Evolutionary conservation across 2,888 invertebrate genomes (phyloP), one percentile per base, ranked within the genome.

Genomic region (Drosophila quinaria): DNA sequence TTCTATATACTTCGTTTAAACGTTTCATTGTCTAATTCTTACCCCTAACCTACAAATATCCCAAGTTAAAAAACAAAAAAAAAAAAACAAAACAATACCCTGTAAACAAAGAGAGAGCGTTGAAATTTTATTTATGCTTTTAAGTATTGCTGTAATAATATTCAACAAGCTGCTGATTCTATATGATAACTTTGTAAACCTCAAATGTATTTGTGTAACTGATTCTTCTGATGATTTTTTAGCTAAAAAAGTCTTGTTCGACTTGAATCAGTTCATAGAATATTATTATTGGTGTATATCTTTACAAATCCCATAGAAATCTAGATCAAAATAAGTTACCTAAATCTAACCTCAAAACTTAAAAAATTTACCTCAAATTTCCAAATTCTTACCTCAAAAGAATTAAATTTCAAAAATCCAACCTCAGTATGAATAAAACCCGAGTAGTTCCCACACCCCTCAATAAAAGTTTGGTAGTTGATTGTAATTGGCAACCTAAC

Each of bases 1-100:
- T 76, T 82, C 74, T 87, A 64, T 73, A 70, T 74, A 71, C 47
- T 85, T 42, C 46, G 81, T 81, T 74, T 84, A 74, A 60, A 58
- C 15, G 51, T 42, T 64, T 56, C 52, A 47, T 50, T 42, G 49
- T 59, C 65, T 75, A 60, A 63, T 47, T 17, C 22, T 31, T 31
- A 62, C 29, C 44, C 33, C 33, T 33, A 51, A 39, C 42, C 47
- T 31, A 19, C 25, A 61, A 41, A 31, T 44, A 15, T 35, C 44
- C 42, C 44, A 5, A 15, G 22, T 39, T 15, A 1, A 52, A 55
- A 42, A 42, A 25, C 29, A 29, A 29, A 22, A 22, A 22, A 5
- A 4, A 4, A 0, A 22, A 49, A n/a, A 19, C 8, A 29, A 31
- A n/a, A n/a, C n/a, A n/a, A 22, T 41, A 15, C 47, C 41, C 25